Base-by-base conservation (phyloP, 1,140 invertebrate species). In the Pantala flavescens region DNA sequence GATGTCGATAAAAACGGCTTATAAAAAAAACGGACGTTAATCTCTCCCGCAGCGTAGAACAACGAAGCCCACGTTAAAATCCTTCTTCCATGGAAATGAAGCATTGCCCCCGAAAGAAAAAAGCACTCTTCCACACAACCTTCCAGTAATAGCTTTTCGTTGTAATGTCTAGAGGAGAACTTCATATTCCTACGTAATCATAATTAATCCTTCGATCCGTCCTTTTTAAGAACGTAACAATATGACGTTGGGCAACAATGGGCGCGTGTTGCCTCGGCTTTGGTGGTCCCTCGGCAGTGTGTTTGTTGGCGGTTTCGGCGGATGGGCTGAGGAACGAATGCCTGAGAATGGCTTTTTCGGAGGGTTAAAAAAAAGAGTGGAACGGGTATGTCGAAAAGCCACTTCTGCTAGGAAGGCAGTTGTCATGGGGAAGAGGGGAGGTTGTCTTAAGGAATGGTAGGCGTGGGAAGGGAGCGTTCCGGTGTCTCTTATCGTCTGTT, bases 21-120 rank as follows among this genome's bases (percentile, higher is more conserved):
- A 63, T n/a, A n/a, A n/a, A n/a, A n/a, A 63, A 63, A 63, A 63
- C 49, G 49, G 49, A 21, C 49, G 49, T 63, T 63, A 63, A 63
- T 63, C 49, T 63, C 49, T 14, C 49, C 12, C n/a, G 3, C 49
- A 3, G 5, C 49, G 28, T 2, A 36, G 28, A 36, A 36, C 28
- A 36, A 36, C 28, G 28, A 36, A 36, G 28, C 28, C 28, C 28
- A 36, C 28, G 9, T 36, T 36, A 36, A n/a, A 36, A 36, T 36
- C 28, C 28, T 36, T 5, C 28, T 9, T 36, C 28, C 28, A 36
- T 36, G 28, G 28, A 36, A 36, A 36, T 36, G 28, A 36, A 2
- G 28, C 9, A 36, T 2, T 36, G 28, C 28, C 28, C 28, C 28
- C 28, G 28, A 36, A 9, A 36, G 28, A 36, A 36, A 36, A 36